Base-by-base conservation (phyloP, 2,888 invertebrate species). In the Heliconius hortense region DNA sequence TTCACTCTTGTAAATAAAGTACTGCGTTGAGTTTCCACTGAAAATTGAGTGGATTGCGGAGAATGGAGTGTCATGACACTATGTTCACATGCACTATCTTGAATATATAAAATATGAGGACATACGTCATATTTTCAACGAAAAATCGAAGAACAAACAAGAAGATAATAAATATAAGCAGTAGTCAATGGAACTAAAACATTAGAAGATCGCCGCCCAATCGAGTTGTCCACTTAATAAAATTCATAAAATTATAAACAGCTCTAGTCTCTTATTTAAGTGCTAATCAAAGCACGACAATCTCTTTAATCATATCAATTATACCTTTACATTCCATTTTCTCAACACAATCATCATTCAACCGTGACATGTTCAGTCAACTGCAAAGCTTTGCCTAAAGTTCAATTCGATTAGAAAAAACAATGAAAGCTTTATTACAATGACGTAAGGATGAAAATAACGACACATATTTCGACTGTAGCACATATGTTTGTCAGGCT, bases 261-360 rank as follows among this genome's bases (percentile, higher is more conserved):
- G 24, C n/a, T 53, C 28, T 48, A 53, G 26, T 31, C 7, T 56
- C 39, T 67, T 59, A 72, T 59, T 60, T 67, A 43, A 73, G 66
- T 28, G 43, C 43, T 43, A 68, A 67, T 63, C 63, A 63, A 56
- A 73, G 69, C 53, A 71, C 18, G 71, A 71, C 60, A 68, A 39
- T 39, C 48, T 66, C 53, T 67, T 53, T 31, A 43, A 48, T 73
- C 39, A 70, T 63, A 76, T 64, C 28, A 39, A 56, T 72, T 39
- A 69, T 72, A 31, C 69, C 70, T 70, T 63, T 63, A 77, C 73
- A 78, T 76, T 77, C 75, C 68, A 62, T 75, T 72, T 76, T 71
- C 66, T 64, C 73, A 77, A 75, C 72, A 72, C 67, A 76, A 75
- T 56, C 56, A 73, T 77, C 56, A 75, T 69, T 77, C 76, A 78